Percentiles rank a stretch among this genome's conserved stretches.
phyloP scores from a whole-genome alignment of 1,140 invertebrate species.

The Pachypeltis micranthus region DNA sequence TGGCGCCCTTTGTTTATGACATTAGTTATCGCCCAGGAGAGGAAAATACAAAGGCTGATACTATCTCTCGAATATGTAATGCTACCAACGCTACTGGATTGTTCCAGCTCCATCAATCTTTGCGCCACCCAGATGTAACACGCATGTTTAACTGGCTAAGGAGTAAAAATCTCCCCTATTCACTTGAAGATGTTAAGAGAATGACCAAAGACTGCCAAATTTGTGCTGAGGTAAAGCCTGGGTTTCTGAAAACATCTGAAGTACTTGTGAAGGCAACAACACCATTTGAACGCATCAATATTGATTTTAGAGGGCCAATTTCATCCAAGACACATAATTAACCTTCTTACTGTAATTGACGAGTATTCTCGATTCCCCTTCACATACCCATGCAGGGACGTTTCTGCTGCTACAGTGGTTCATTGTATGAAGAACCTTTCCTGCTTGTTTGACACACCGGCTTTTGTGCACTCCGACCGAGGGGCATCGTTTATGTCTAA shows the following conservation, averaged over 20 bases:
- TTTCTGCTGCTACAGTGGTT: conserved; percentile 24
- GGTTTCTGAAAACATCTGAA: conserved; percentile 16
- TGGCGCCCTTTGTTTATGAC: conserved; percentile 26
- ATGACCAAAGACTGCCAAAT: conserved; percentile 16
- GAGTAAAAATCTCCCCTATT: conserved; percentile 19
- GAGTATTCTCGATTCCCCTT: conserved; percentile 33
- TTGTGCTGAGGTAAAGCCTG: conserved; percentile 25
- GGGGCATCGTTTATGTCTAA: conserved; percentile 24
- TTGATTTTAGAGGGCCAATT: conserved; percentile 31
- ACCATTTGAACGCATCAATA: conserved; percentile 26
- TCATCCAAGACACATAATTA: conserved; percentile 25
- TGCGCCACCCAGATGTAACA: conserved; percentile 26
- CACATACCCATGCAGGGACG: conserved; percentile 24
- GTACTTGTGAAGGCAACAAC: conserved; percentile 27
- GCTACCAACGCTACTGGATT: neutral
- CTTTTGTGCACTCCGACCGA: conserved; percentile 26
- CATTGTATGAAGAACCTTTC: conserved; percentile 22
- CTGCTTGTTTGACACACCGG: conserved; percentile 24
- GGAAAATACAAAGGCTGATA: conserved; percentile 28
- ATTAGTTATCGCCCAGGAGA: conserved; percentile 28
- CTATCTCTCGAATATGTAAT: conserved; percentile 22
- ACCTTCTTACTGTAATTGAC: conserved; percentile 29
- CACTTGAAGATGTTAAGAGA: neutral
- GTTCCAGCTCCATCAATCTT: conserved; percentile 18
- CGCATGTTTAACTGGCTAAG: conserved; percentile 24